Percentiles rank a stretch among this genome's conserved stretches.
phyloP scores from a whole-genome alignment of 1,140 invertebrate genomes.

The Pararge aegeria region DNA sequence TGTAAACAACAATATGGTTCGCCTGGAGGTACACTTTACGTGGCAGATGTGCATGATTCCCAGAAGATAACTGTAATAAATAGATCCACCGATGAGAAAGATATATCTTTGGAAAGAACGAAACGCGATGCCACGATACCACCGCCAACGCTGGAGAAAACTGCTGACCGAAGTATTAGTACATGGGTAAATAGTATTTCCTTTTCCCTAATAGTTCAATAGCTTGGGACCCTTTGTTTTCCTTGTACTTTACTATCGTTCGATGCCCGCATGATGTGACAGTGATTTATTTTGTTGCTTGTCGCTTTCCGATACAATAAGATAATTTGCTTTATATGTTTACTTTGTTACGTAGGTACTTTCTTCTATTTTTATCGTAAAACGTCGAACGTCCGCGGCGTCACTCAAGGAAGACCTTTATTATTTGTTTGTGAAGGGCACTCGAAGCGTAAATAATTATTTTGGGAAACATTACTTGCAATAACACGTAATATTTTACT shows the following conservation, averaged over 20 bases:
- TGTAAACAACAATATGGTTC: conserved; percentile 50
- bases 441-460: conserved; percentile 13
- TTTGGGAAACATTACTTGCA: conserved; percentile 25
- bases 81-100: conserved; percentile 38
- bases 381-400: conserved; percentile 29
- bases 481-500: not conserved
- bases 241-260: conserved; percentile 30
- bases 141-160: conserved; percentile 42
- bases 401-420: conserved; percentile 15
- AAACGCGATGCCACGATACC: conserved; percentile 59
- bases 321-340: conserved; percentile 14
- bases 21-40: conserved; percentile 55
- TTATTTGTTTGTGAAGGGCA: conserved; percentile 20
- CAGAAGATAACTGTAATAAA: conserved; percentile 55
- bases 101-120: conserved; percentile 45
- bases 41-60: conserved; percentile 41
- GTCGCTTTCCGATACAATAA: conserved; percentile 19
- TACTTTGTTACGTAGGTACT: conserved; percentile 37
- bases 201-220: conserved; percentile 64
- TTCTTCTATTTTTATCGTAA: conserved; percentile 54
- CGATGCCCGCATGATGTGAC: conserved; percentile 30
- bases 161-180: conserved; percentile 49
- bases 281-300: conserved; percentile 35
- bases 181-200: conserved; percentile 70
- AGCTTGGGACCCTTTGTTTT: conserved; percentile 47